Conservation (phyloP, 1,140 invertebrate genomes). For the Drosophila orena region DNA sequence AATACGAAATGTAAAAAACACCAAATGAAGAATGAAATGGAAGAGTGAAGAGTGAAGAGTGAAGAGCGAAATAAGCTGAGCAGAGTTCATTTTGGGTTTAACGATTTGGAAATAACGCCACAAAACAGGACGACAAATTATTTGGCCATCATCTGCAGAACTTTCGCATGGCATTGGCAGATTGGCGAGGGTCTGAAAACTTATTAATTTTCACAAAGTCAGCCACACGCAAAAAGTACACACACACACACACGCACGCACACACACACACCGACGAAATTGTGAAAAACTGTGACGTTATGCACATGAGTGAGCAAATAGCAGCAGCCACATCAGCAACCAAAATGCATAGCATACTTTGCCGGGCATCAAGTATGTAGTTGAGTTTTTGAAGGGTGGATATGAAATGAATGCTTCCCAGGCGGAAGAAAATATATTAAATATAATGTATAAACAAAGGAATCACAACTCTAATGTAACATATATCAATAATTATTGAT, state of each 20-base stretch:
- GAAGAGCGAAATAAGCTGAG: constrained; percentile 4
- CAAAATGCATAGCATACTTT: constrained; percentile 66
- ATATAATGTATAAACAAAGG: too few relatives aligned
- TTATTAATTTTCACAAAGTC: constrained; percentile 79
- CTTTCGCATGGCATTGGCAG: constrained; percentile 33
- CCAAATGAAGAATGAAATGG: constrained; percentile 35
- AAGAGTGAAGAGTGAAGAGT: neutral
- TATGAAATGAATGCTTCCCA: constrained; percentile 16
- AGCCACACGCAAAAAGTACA: constrained; percentile 42
- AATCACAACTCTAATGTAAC: too few relatives aligned
- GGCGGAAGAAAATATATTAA: too few relatives aligned
- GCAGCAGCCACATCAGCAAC: constrained; percentile 19
- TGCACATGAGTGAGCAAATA: constrained; percentile 71
- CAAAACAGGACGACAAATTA: constrained; percentile 75
- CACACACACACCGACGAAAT: constrained; percentile 5
- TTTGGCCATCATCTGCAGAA: constrained; percentile 79
- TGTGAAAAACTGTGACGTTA: constrained; percentile 56
- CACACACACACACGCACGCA: constrained; percentile 3
- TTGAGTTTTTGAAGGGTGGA: constrained; percentile 1
- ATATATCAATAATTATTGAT: too few relatives aligned
- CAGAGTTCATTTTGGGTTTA: constrained; percentile 70
- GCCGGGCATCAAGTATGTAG: constrained; percentile 17
- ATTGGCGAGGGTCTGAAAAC: constrained; percentile 46
- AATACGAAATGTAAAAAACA: constrained; percentile 40
- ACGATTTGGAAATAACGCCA: constrained; percentile 77